Evolutionary conservation across 2,888 invertebrate genomes (phyloP), one percentile per base, ranked within the genome.

Genomic region (Masnerella sp.): DNA sequence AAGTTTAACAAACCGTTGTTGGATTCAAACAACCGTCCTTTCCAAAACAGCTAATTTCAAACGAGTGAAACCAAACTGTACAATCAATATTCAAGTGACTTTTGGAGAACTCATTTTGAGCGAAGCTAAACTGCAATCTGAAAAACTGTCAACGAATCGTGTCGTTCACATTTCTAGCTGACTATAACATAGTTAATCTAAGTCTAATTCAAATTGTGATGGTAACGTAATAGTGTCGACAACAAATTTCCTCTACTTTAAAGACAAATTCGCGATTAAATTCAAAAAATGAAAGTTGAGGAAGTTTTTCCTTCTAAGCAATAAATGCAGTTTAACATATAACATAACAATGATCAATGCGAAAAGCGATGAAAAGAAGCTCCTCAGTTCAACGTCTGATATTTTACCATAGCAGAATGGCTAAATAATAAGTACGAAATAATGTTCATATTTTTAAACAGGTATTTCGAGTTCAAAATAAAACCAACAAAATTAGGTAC

Each of bases 361-460:
- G 34, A 68, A 51, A 30, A 18, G 9, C 14, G 38, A 59, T 59
- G 56, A 59, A 59, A 83, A 80, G 80, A 77, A 54, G 79, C 82
- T 83, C 82, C 79, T 54, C 72, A 77, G 79, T 79, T 79, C 80
- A 80, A 81, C 77, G 79, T 74, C 77, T 78, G 77, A 77, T 74
- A 73, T 80, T 79, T 75, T 80, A 80, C 76, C 67, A 79, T 75
- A 77, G 72, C 61, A 54, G n/a, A 68, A 52, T 38, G 30, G 17
- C 15, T 38, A 20, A 25, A 56, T 25, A 34, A 42, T n/a, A 1
- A 34, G 43, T 45, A 36, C 32, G 61, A 75, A 72, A 61, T 49
- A 74, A 74, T 78, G 71, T 20, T 43, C 74, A 74, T 79, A 77
- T 80, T 79, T 80, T 79, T 75, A 11, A 45, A 45, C 15, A 11